Base-by-base conservation (phyloP, 2,113 vertebrate genomes). In the Dicrurus megarhynchus region DNA sequence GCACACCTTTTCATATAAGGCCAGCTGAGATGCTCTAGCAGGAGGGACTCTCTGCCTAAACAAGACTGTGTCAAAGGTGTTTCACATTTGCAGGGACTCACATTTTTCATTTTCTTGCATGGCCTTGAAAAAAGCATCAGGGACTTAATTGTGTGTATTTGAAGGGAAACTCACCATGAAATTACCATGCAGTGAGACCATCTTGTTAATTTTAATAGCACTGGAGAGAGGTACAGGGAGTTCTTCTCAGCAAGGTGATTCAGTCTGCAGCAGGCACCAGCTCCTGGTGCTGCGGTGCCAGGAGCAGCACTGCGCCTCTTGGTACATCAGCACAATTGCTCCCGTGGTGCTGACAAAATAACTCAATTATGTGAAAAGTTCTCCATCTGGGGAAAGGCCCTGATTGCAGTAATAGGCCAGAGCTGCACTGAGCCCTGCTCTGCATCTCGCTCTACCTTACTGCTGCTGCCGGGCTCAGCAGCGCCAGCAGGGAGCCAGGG, bases 331-430 rank as follows among this genome's bases (percentile, higher is more conserved):
- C 89, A 49, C 61, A 57, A 92, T 75, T 59, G 79, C 75, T 90
- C 73, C 67, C 19, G 2, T 28, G 83, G 83, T 86, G 71, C 80
- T 90, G 92, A 88, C 84, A 90, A 52, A 96, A 59, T 57, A 85
- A 94, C 92, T 90, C 53, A 63, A 89, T 96, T 83, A 86, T 12
- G 53, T 11, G 39, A 9, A 22, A 35, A n/a, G 77, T 27, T 61
- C 84, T 83, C 27, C 47, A 19, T 24, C 67, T 74, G 56, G 61
- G 87, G 20, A 61, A 33, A 27, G 28, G 79, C 89, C 26, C 35
- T 57, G 75, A 9, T 59, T 47, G 70, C 61, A 39, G 9, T 67
- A 82, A 92, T n/a, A 68, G 86, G 37, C 39, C 1, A 0, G 3
- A 8, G 35, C 27, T 44, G 60, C 37, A 1, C 16, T 5, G 32